Percentiles rank a stretch among this genome's conserved stretches.
Evolutionary conservation across 2,888 invertebrate genomes (phyloP).

Genomic region (Melanchra persicariae): DNA sequence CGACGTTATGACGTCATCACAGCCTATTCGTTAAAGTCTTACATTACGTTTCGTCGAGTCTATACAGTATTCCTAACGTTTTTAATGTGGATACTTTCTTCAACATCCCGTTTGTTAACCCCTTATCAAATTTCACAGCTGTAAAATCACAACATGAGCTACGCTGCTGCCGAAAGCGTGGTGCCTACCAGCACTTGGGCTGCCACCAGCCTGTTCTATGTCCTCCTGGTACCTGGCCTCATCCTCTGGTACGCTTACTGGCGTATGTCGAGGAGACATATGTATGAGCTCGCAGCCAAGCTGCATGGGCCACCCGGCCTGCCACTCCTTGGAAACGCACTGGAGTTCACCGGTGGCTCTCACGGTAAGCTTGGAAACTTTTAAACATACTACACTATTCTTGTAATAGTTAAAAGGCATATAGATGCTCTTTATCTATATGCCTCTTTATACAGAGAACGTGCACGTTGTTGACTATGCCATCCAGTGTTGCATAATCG

Average conservation of each 20-base stretch:
- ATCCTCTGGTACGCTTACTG: slow-evolving; percentile 94
- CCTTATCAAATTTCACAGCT: slow-evolving; percentile 30
- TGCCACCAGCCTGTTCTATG: slow-evolving; percentile 93
- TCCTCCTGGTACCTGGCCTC: slow-evolving; percentile 93
- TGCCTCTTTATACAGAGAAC: no score
- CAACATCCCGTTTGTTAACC: neutral
- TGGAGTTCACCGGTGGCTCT: slow-evolving; percentile 94
- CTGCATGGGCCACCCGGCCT: slow-evolving; percentile 93
- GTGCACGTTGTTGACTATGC: no score
- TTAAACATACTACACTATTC: no score
- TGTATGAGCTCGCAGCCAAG: slow-evolving; percentile 93
- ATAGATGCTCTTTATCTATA: neutral
- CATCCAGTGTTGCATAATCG: no score
- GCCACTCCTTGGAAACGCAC: slow-evolving; percentile 94
- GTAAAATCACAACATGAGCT: slow-evolving; percentile 78
- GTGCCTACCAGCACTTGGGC: slow-evolving; percentile 88
- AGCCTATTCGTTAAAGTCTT: neutral
- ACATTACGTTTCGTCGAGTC: neutral
- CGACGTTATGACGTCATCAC: slow-evolving; percentile 4
- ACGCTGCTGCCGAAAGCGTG: slow-evolving; percentile 84
- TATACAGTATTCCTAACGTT: neutral
- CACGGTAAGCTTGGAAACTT: slow-evolving; percentile 89
- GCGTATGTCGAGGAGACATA: slow-evolving; percentile 93
- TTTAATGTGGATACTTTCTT: neutral
- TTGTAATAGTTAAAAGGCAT: neutral